Evolutionary conservation across 2,797 vertebrate species (phyloP).

Genomic region (Onychomys torridus): DNA sequence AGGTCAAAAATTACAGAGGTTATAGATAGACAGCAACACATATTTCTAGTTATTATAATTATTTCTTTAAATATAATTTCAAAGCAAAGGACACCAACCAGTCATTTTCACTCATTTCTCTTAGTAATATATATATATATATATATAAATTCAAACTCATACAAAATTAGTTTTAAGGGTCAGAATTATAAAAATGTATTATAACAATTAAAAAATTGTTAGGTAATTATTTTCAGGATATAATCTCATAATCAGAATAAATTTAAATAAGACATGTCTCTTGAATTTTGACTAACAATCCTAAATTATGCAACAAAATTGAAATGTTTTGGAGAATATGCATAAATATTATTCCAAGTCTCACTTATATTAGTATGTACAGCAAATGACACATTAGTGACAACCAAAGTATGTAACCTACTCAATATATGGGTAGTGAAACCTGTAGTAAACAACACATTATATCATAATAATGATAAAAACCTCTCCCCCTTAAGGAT

Average conservation of each 20-base stretch:
- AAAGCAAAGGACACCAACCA: accelerated
- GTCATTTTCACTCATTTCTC: not conserved
- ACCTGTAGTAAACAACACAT: not conserved
- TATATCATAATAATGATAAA: not conserved
- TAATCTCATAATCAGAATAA: constrained; percentile 3
- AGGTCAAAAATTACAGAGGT: not conserved
- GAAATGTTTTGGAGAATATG: not conserved
- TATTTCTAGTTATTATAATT: not conserved
- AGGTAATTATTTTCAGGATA: not conserved
- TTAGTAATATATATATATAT: not conserved
- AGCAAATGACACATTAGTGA: not conserved
- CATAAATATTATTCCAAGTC: not conserved
- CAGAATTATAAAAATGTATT: not conserved
- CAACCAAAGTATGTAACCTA: not conserved
- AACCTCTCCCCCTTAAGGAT: not conserved
- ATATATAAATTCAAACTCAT: not conserved
- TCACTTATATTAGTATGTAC: not conserved
- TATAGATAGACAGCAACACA: not conserved
- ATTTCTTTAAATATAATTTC: not conserved
- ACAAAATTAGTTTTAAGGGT: not conserved
- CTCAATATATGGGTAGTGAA: not conserved
- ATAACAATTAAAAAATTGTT: not conserved
- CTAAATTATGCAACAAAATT: not conserved
- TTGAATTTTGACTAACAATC: not conserved
- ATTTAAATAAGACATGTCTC: not conserved